A percentile compares a stretch with the other conserved stretches of the same genome.
Conservation (phyloP, 2,113 vertebrate genomes). For the Antennarius striatus region DNA sequence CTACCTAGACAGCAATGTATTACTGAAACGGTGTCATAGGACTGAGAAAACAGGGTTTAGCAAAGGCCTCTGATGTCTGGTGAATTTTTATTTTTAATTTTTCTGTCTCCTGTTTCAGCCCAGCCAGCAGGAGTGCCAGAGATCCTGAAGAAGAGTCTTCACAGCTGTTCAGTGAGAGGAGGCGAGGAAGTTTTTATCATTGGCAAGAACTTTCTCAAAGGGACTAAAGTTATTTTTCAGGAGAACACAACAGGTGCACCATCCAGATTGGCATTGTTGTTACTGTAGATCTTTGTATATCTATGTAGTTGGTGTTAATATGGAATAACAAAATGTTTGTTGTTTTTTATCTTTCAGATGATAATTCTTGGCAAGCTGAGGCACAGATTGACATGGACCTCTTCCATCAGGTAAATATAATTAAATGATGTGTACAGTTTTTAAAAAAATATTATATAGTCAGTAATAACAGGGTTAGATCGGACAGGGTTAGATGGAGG, state of each 20-base stretch:
- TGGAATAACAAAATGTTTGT: slow-evolving; percentile 1
- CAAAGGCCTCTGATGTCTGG: slow-evolving; percentile 8
- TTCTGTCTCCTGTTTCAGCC: slow-evolving; percentile 75
- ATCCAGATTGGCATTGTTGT: slow-evolving; percentile 6
- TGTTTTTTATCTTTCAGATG: slow-evolving; percentile 83
- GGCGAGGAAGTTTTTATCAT: slow-evolving; percentile 98
- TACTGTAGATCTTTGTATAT: background rate
- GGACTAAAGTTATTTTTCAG: slow-evolving; percentile 99
- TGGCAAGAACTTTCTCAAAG: slow-evolving; percentile 99
- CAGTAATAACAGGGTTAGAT: too few species aligned
- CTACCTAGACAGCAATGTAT: too few species aligned
- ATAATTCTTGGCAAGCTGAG: slow-evolving; percentile 95
- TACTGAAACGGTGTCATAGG: too few species aligned
- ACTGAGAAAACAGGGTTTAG: too few species aligned
- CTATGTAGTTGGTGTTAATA: background rate
- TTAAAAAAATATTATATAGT: too few species aligned
- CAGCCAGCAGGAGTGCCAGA: slow-evolving; percentile 97
- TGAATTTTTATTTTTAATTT: slow-evolving; percentile 10
- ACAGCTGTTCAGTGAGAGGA: slow-evolving; percentile 91
- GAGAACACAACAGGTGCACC: slow-evolving; percentile 84
- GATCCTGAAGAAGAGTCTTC: slow-evolving; percentile 98
- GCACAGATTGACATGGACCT: slow-evolving; percentile 99
- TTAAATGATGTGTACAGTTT: background rate
- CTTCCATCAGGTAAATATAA: slow-evolving; percentile 92
- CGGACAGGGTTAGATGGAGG: too few species aligned